A percentile compares a stretch with the other conserved stretches of the same genome.
Evolutionary conservation across 1,140 invertebrate genomes (phyloP).

Genomic region (Diachasmimorpha longicaudata): DNA sequence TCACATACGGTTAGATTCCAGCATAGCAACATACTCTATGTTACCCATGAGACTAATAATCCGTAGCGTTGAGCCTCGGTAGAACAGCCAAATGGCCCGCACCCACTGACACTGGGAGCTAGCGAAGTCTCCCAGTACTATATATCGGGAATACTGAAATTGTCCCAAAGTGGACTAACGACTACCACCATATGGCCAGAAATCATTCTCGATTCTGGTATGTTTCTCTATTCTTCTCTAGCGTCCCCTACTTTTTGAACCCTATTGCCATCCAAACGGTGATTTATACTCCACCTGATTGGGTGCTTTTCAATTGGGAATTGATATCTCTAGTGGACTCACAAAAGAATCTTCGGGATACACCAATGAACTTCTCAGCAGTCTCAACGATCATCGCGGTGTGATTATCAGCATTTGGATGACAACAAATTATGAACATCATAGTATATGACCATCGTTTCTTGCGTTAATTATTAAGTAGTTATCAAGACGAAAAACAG

Average conservation of each 20-base stretch:
- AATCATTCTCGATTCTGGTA: neutral
- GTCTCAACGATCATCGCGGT: too few relatives aligned
- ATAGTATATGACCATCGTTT: too few relatives aligned
- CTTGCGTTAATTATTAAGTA: too few relatives aligned
- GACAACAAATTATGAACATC: too few relatives aligned
- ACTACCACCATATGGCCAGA: neutral
- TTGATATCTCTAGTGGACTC: neutral
- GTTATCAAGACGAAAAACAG: too few relatives aligned
- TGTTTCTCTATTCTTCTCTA: neutral
- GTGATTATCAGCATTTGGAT: too few relatives aligned
- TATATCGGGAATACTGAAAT: neutral
- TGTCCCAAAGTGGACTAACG: neutral
- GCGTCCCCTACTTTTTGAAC: neutral
- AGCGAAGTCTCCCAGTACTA: neutral
- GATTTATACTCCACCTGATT: neutral
- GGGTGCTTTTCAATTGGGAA: neutral
- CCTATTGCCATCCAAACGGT: neutral
- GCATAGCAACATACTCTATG: neutral
- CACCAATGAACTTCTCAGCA: too few relatives aligned
- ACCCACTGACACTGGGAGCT: neutral
- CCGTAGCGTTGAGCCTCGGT: neutral
- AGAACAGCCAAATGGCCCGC: neutral
- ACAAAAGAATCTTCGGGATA: neutral
- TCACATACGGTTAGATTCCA: neutral
- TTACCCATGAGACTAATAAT: conserved; percentile 10